Conservation (phyloP, 2,797 vertebrate genomes). For the Mormyrus proboscirostris region DNA sequence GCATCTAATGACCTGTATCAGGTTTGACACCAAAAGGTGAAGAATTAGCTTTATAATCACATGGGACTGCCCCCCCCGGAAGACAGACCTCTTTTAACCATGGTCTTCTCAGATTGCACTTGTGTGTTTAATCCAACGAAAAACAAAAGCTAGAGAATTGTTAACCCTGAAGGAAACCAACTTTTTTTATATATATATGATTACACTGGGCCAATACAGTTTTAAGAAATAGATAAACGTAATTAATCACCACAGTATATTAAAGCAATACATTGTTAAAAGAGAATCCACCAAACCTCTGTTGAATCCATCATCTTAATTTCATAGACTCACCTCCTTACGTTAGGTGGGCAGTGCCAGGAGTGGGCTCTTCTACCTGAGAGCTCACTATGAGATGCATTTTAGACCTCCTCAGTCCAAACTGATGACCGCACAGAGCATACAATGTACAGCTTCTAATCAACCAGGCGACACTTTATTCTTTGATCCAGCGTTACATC, state of each 20-base stretch:
- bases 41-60: neutral
- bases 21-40: neutral
- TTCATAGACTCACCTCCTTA: neutral
- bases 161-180: neutral
- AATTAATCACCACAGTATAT: neutral
- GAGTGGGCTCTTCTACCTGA: neutral
- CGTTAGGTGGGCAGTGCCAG: neutral
- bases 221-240: neutral
- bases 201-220: neutral
- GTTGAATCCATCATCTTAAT: neutral
- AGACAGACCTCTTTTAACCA: neutral
- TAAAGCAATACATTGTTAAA: neutral
- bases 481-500: conserved; percentile 57
- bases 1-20: neutral
- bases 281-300: neutral
- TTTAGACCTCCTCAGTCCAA: neutral
- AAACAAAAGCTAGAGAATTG: neutral
- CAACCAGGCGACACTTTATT: conserved; percentile 52
- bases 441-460: conserved; percentile 21
- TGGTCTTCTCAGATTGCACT: neutral
- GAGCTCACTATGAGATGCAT: neutral
- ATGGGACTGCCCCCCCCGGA: neutral
- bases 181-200: neutral
- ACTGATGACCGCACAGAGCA: neutral
- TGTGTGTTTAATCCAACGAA: neutral